Evolutionary conservation across 2,113 vertebrate species (phyloP).

Genomic region (Neofelis nebulosa): DNA sequence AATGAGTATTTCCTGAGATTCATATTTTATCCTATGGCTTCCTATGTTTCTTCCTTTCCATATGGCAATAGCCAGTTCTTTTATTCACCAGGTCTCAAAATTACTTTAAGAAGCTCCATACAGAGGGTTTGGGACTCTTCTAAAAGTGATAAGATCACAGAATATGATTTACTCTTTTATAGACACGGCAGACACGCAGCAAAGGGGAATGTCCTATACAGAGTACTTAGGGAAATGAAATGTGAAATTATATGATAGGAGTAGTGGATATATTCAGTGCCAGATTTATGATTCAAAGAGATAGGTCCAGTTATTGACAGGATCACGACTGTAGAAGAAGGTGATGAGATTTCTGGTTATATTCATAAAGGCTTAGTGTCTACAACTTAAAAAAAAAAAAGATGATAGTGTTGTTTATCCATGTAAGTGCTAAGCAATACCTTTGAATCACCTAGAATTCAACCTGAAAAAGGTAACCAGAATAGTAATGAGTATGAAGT

Average conservation of each 20-base stretch:
- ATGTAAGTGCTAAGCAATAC: background rate
- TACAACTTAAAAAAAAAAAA: background rate
- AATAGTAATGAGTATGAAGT: background rate
- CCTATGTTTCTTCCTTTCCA: background rate
- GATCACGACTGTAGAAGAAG: background rate
- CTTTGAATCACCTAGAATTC: background rate
- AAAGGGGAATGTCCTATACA: background rate
- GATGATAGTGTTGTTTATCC: accelerated
- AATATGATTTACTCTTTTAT: background rate
- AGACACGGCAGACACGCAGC: accelerated
- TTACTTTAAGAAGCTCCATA: background rate
- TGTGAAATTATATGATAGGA: background rate
- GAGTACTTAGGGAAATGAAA: background rate
- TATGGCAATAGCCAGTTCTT: background rate
- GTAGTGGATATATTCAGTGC: background rate
- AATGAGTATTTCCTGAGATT: background rate
- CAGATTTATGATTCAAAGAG: background rate
- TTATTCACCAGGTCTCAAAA: background rate
- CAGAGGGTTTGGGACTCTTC: background rate
- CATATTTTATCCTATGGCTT: background rate
- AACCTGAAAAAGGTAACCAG: background rate
- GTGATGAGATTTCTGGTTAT: background rate
- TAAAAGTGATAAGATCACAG: accelerated
- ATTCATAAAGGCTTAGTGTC: background rate
- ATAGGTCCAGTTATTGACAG: background rate